Base-by-base conservation (phyloP, 2,113 vertebrate genomes). In the Smithornis capensis region DNA sequence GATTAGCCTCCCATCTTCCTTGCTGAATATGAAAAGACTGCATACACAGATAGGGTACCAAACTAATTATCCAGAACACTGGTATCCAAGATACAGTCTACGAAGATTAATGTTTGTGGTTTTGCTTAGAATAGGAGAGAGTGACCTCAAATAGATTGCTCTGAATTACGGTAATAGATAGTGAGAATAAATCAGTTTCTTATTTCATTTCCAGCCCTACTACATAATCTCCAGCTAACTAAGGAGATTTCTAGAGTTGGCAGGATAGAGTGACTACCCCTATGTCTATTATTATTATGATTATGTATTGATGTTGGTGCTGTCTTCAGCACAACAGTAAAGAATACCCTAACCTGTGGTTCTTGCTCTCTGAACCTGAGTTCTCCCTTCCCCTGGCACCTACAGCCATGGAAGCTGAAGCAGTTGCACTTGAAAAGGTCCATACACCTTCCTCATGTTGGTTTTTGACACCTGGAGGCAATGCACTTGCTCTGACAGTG, bases 71-170 rank as follows among this genome's bases (percentile, higher is more conserved):
- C 91, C 89, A 92, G 94, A 92, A 94, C 80, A 93, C 78, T 62
- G n/a, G 95, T 96, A 97, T 96, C 94, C 82, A 97, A 96, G 95
- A 96, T 94, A 96, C 83, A 89, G 83, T 89, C 87, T 95, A 87
- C 62, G 62, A 97, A 96, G 97, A 98, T 96, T 90, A 97, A 97
- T 97, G 80, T 96, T 97, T 97, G 93, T n/a, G 11, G 95, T 97
- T 93, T 96, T 85, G 70, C 71, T 97, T 87, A 91, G 84, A 94
- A 91, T 97, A 92, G 93, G 75, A 97, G 95, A 95, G 87, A 97
- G 94, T 87, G 89, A 83, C 84, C 92, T 97, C 96, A 97, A 98
- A 98, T 96, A 98, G 97, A 97, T 97, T 90, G 94, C 71, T 95
- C 38, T 92, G 92, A 98, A 97, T 87, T 94, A 68, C 86, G 92